These are phyloP conservation scores for Cairina moschata DNA, from an alignment of 2,113 vertebrate species.

Conservation along the genomic window DNA sequence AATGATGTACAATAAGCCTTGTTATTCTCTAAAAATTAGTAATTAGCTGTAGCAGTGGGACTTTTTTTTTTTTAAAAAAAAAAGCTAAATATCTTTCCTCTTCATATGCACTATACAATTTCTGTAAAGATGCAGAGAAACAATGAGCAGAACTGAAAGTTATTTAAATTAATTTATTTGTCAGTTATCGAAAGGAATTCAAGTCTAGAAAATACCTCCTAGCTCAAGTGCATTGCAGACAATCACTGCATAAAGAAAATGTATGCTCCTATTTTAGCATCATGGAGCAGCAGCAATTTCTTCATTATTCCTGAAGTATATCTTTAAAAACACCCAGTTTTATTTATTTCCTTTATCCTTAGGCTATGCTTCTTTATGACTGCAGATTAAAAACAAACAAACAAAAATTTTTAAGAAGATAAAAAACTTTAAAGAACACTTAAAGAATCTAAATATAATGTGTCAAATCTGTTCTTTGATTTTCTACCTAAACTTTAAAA, in stretches of 20 bases:
- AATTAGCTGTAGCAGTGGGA: not conserved
- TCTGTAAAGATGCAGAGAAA: not conserved
- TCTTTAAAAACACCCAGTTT: not conserved
- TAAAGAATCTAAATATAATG: not conserved
- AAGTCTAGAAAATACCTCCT: not conserved
- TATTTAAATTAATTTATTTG: not conserved
- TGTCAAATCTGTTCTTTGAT: not conserved
- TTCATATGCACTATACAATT: not conserved
- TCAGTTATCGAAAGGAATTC: not conserved
- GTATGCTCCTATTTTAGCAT: not conserved
- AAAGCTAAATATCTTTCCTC: not conserved
- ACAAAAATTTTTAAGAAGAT: not conserved
- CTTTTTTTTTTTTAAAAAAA: not conserved
- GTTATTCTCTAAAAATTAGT: not conserved
- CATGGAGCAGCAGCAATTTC: not conserved
- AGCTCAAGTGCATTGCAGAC: not conserved
- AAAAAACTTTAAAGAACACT: not conserved
- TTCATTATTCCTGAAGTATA: not conserved
- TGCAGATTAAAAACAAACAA: rapidly evolving
- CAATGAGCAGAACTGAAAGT: not conserved
- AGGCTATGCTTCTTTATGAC: not conserved
- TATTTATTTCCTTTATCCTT: not conserved
- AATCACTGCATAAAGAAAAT: not conserved
- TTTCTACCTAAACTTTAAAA: not conserved
- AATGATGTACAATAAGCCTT: not conserved